A percentile compares a stretch with the other conserved stretches of the same genome.
phyloP scores from a whole-genome alignment of 2,113 vertebrate genomes.

The Paedocypris sp. region DNA sequence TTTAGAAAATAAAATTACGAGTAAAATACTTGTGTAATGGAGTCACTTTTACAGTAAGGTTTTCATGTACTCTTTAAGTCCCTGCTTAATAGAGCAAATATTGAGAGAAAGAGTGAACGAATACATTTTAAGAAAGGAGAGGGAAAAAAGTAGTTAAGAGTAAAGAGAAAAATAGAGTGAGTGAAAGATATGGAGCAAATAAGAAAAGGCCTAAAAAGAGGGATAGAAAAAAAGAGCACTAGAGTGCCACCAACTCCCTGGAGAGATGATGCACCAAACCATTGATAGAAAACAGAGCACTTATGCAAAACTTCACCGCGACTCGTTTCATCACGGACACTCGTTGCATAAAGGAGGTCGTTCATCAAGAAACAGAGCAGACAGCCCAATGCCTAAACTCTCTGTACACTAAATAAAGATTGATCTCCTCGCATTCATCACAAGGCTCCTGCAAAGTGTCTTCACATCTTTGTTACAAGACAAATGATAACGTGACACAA shows the following conservation, averaged over 20 bases:
- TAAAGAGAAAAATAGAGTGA: too few relatives aligned
- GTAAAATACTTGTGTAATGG: too few relatives aligned
- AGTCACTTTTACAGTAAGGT: too few relatives aligned
- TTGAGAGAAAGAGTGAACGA: too few relatives aligned
- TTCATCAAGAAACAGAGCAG: conserved; percentile 7
- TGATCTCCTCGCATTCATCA: conserved; percentile 19
- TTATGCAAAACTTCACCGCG: conserved; percentile 11
- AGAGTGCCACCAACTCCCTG: not conserved
- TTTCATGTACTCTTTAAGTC: too few relatives aligned
- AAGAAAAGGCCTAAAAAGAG: too few relatives aligned
- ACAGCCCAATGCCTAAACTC: not conserved
- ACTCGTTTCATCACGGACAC: conserved; percentile 8
- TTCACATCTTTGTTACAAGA: conserved; percentile 7
- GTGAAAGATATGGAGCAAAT: too few relatives aligned
- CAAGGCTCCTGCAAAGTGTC: not conserved
- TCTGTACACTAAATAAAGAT: conserved; percentile 20
- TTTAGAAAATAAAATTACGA: too few relatives aligned
- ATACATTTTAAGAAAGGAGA: too few relatives aligned
- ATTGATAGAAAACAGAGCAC: not conserved
- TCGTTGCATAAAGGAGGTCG: not conserved
- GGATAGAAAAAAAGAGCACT: too few relatives aligned
- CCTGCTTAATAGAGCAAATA: too few relatives aligned
- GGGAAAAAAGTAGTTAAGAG: too few relatives aligned
- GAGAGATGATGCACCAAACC: not conserved
- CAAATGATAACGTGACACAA: conserved; percentile 13